phyloP scores from a whole-genome alignment of 2,113 vertebrate species.

The Nothobranchius kuhntae region DNA sequence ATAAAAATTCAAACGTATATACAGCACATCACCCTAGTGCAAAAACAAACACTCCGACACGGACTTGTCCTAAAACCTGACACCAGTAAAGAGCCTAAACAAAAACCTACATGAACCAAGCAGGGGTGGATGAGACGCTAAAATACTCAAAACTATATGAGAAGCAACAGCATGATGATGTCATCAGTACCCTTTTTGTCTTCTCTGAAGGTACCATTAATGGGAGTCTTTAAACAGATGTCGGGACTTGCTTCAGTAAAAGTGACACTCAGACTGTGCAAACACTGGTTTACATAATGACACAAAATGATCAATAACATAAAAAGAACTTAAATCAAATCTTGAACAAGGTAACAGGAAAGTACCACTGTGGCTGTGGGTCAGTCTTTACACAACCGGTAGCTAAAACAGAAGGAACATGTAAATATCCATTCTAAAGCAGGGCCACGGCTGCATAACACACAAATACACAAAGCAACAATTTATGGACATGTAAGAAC shows the following conservation, averaged over 20 bases:
- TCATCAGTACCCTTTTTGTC: too few relatives aligned
- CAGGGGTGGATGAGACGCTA: neutral
- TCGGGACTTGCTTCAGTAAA: neutral
- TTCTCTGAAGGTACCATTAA: neutral
- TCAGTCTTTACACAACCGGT: constrained; percentile 14
- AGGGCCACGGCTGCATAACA: neutral
- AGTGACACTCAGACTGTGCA: neutral
- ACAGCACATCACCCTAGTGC: constrained; percentile 34
- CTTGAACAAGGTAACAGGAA: constrained; percentile 1
- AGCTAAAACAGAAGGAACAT: neutral
- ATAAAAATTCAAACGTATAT: constrained; percentile 31
- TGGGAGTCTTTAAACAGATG: neutral
- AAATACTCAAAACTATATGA: neutral
- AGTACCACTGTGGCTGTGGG: constrained; percentile 21
- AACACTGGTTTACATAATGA: constrained; percentile 1
- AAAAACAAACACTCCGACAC: constrained; percentile 40
- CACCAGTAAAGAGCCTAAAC: neutral
- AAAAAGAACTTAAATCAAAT: constrained; percentile 9
- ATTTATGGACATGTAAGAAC: neutral
- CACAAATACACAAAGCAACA: constrained; percentile 11
- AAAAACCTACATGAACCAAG: neutral
- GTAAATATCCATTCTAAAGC: constrained; percentile 10
- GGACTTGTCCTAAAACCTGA: neutral
- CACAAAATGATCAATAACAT: constrained; percentile 1
- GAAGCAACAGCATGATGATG: neutral